phyloP scores from a whole-genome alignment of 2,888 invertebrate species.

The Macropis europaea region DNA sequence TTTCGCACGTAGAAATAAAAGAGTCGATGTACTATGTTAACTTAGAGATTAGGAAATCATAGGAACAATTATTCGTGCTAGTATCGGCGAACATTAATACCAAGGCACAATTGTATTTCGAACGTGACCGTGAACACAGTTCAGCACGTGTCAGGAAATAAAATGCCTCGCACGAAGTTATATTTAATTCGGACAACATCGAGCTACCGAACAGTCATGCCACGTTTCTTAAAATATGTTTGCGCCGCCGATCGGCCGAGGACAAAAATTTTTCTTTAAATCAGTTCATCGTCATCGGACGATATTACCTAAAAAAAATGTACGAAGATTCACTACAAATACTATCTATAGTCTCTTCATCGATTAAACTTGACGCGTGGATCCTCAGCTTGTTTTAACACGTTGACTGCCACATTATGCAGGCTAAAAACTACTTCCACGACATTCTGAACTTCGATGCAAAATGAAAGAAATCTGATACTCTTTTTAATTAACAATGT shows the following conservation, averaged over 20 bases:
- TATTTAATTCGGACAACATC: neutral
- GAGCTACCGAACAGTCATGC: slow-evolving; percentile 1
- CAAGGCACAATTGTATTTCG: slow-evolving; percentile 9
- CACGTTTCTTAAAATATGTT: slow-evolving; percentile 6
- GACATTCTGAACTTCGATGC: no score
- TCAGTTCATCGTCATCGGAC: neutral
- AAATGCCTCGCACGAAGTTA: neutral
- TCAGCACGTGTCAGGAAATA: neutral
- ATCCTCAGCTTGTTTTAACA: no score
- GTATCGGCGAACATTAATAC: neutral
- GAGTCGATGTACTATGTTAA: neutral
- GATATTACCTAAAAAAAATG: slow-evolving; percentile 2
- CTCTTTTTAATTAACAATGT: no score
- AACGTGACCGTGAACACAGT: neutral
- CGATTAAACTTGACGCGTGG: no score
- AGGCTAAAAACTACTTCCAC: no score
- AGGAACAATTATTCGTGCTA: slow-evolving; percentile 7
- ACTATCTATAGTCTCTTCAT: neutral
- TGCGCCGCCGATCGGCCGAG: neutral
- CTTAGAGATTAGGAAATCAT: neutral
- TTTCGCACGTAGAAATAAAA: neutral
- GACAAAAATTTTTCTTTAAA: neutral
- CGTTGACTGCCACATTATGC: no score
- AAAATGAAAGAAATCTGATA: no score
- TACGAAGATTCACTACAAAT: neutral